A percentile compares a stretch with the other conserved stretches of the same genome.
Evolutionary conservation across 2,888 invertebrate genomes (phyloP).

Genomic region (Magallana nippona): DNA sequence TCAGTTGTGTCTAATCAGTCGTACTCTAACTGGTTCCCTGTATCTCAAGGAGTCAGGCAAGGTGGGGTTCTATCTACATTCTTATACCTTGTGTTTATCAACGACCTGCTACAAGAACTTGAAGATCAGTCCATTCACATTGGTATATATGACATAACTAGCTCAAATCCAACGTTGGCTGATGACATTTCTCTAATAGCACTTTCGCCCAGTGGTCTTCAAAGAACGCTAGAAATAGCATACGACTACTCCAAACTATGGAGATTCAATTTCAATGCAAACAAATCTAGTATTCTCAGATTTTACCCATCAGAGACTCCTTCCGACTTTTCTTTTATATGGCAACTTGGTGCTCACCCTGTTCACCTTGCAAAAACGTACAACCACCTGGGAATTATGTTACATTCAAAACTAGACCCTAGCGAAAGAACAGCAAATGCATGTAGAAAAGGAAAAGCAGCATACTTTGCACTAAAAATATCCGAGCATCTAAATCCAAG

Average conservation of each 20-base stretch:
- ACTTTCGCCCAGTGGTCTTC: neutral
- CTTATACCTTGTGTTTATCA: conserved; percentile 21
- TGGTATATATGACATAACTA: neutral
- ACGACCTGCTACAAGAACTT: conserved; percentile 14
- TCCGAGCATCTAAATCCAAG: neutral
- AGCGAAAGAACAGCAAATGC: neutral
- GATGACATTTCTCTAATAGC: conserved; percentile 25
- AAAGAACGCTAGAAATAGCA: neutral
- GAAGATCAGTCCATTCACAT: neutral
- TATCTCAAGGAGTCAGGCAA: neutral
- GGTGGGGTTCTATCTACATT: conserved; percentile 23
- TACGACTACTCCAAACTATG: neutral
- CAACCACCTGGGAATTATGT: conserved; percentile 35
- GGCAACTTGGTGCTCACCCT: neutral
- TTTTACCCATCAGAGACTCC: neutral
- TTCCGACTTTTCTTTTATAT: neutral
- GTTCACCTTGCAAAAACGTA: neutral
- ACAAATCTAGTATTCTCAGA: neutral
- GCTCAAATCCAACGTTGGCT: neutral
- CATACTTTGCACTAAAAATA: conserved; percentile 24
- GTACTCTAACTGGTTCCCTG: neutral
- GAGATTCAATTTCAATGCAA: conserved; percentile 4
- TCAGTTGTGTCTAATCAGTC: neutral
- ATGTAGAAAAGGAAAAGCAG: conserved; percentile 26
- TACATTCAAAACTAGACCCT: neutral